A percentile compares a stretch with the other conserved stretches of the same genome.
These are phyloP conservation scores for Lasioglossum pauxillum DNA, from an alignment of 2,888 invertebrate species.

Conservation along the genomic window DNA sequence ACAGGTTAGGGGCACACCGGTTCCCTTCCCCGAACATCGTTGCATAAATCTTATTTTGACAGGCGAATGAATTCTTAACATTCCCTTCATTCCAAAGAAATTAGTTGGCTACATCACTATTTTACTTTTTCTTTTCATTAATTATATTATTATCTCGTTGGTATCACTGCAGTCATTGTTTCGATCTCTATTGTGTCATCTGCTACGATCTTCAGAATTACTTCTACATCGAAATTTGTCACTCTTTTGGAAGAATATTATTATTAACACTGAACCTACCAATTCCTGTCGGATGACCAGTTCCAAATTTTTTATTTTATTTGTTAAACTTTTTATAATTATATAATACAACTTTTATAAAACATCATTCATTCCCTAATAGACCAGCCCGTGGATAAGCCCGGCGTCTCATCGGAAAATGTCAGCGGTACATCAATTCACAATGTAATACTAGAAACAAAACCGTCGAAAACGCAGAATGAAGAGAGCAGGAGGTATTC, in stretches of 20 bases:
- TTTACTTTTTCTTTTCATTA: too few species aligned
- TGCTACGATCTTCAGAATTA: not conserved
- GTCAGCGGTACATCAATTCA: conserved; percentile 11
- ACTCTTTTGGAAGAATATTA: too few species aligned
- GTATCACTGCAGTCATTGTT: too few species aligned
- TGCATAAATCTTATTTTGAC: not conserved
- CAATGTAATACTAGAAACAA: conserved; percentile 15
- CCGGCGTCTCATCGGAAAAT: conserved; percentile 14
- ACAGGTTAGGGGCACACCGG: conserved; percentile 72
- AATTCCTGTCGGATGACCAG: not conserved
- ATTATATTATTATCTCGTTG: too few species aligned
- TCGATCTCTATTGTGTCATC: too few species aligned
- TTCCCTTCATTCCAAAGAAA: not conserved
- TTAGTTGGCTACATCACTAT: too few species aligned
- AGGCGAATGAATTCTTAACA: not conserved
- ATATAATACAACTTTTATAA: too few species aligned
- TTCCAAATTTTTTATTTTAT: not conserved
- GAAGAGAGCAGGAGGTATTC: not conserved
- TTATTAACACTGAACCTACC: not conserved
- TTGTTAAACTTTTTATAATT: too few species aligned
- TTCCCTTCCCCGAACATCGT: not conserved
- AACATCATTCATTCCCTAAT: not conserved
- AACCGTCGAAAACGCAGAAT: conserved; percentile 16
- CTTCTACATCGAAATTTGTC: not conserved
- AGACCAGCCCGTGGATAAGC: conserved; percentile 38